Evolutionary conservation across 2,888 invertebrate genomes (phyloP).

Genomic region (Halictus ligatus): DNA sequence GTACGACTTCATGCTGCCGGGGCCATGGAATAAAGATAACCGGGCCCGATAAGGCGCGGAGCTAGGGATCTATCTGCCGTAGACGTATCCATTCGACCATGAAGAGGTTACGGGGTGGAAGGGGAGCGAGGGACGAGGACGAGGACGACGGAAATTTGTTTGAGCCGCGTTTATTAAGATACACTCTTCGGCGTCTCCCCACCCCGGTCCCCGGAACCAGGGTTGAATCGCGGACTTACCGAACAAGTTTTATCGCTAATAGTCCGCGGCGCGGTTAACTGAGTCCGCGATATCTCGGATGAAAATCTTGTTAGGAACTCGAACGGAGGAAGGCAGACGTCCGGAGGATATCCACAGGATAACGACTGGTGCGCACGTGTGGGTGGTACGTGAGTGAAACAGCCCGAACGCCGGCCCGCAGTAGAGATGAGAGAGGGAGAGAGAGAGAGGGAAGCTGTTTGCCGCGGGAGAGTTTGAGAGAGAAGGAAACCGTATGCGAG

Average conservation of each 20-base stretch:
- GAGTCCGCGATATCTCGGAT: slow-evolving; percentile 67
- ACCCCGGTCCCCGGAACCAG: background rate
- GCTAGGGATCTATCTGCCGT: background rate
- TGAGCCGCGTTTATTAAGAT: slow-evolving; percentile 49
- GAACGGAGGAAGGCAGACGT: slow-evolving; percentile 66
- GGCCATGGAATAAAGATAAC: slow-evolving; percentile 38
- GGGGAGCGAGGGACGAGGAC: background rate
- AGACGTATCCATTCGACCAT: slow-evolving; percentile 8
- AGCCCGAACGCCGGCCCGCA: slow-evolving; percentile 13
- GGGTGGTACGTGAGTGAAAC: slow-evolving; percentile 53
- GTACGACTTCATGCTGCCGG: slow-evolving; percentile 26
- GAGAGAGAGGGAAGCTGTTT: slow-evolving; percentile 14
- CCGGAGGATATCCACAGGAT: slow-evolving; percentile 72
- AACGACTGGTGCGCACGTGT: slow-evolving; percentile 65
- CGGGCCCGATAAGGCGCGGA: slow-evolving; percentile 3
- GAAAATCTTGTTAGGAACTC: slow-evolving; percentile 73
- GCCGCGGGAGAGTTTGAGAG: background rate
- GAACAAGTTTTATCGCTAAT: slow-evolving; percentile 72
- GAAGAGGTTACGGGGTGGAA: background rate
- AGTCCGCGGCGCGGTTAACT: slow-evolving; percentile 63
- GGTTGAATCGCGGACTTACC: slow-evolving; percentile 61
- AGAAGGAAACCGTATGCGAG: slow-evolving; percentile 37
- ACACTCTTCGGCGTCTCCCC: slow-evolving; percentile 7
- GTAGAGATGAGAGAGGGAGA: background rate
- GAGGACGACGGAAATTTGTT: slow-evolving; percentile 34